Evolutionary conservation across 2,888 invertebrate species (phyloP).

Genomic region (Elmis aenea): DNA sequence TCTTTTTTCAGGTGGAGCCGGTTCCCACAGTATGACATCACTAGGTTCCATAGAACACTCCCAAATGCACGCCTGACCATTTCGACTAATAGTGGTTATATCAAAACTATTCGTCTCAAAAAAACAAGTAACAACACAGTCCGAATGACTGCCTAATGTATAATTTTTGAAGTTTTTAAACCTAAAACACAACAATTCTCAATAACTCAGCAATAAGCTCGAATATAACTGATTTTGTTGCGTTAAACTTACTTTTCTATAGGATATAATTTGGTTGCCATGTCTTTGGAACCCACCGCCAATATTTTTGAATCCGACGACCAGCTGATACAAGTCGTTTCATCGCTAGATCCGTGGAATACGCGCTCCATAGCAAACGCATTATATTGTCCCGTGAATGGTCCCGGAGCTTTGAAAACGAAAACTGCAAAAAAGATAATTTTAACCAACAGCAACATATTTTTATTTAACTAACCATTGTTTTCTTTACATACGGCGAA

Average conservation of each 20-base stretch:
- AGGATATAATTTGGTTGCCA: conserved; percentile 77
- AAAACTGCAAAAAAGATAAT: conserved; percentile 57
- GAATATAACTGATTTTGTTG: too few species aligned
- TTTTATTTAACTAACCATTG: conserved; percentile 53
- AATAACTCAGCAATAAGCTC: too few species aligned
- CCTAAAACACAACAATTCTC: conserved; percentile 25
- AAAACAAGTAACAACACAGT: conserved; percentile 78
- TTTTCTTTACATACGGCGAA: conserved; percentile 87
- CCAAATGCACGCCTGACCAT: conserved; percentile 84
- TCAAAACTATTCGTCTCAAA: conserved; percentile 85
- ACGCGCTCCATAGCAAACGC: conserved; percentile 82
- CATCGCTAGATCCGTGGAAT: conserved; percentile 77
- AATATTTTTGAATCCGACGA: conserved; percentile 83
- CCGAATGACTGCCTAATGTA: conserved; percentile 78
- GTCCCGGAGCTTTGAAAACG: conserved; percentile 81
- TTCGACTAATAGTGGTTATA: conserved; percentile 74
- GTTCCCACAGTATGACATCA: conserved; percentile 55
- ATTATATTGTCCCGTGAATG: conserved; percentile 75
- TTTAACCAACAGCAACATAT: conserved; percentile 1
- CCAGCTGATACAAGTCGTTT: conserved; percentile 87
- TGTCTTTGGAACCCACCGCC: conserved; percentile 88
- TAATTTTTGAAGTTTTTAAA: conserved; percentile 70
- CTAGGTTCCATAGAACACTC: conserved; percentile 72
- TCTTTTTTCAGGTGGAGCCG: too few species aligned
- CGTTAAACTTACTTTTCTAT: conserved; percentile 54